Evolutionary conservation across 1,140 invertebrate genomes (phyloP), one percentile per base, ranked within the genome.

Genomic region (Micrasema minimum): DNA sequence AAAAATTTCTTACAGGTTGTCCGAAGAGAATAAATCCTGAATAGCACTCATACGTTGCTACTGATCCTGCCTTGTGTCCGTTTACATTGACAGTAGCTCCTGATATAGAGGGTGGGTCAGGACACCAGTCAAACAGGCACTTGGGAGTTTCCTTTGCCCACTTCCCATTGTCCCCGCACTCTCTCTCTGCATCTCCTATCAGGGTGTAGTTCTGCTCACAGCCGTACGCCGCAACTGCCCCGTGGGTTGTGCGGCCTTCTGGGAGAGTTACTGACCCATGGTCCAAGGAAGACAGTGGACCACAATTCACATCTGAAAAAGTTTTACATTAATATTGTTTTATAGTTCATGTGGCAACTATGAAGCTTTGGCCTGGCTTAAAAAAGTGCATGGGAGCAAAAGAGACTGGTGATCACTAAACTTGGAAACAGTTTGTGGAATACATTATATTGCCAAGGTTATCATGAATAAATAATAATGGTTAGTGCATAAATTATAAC

Each of bases 151-250:
- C 87, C 5, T 90, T 91, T 59, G 88, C 90, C 96, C 96, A 98
- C 43, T 87, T 83, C 22, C 92, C 94, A 51, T 90, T 88, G 41
- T 92, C 89, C 0, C 86, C 86, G 80, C 96, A 98, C 18, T 84
- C 86, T n/a, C 95, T 81, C 75, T 87, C 88, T 23, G 88, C 85
- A 22, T 90, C 87, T 1, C 94, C 67, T 9, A 92, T 88, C 0
- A 96, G 80, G 0, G 93, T 95, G 79, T 94, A 94, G 79, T 97
- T 96, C 75, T 91, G 89, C 67, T 91, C 87, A 75, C 95, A 96
- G 5, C 86, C 85, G 78, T 95, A 96, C 16, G 87, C 79, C 1
- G 91, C 93, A 53, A 87, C 81, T 0, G 93, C 93, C 0, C 92
- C 92, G 77, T 90, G 89, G 0, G 93, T 93, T n/a, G 91, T 93